Percentiles rank a stretch among this genome's conserved stretches.
Conservation (phyloP, 2,113 vertebrate species). For the Macaca mulatta region DNA sequence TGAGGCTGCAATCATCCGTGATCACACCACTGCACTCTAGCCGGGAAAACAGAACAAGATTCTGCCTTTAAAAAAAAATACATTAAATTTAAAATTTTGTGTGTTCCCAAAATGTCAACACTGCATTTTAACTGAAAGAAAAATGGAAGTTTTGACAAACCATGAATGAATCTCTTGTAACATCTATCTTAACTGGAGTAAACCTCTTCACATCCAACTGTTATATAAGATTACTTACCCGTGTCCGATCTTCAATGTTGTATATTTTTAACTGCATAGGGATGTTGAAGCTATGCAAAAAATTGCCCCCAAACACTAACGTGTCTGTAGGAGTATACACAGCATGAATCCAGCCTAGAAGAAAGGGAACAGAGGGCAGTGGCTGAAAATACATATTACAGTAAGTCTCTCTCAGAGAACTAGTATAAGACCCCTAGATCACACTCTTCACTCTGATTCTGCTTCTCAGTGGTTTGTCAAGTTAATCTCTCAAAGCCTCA, state of each 20-base stretch:
- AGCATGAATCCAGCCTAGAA: slow-evolving; percentile 97
- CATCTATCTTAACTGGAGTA: background rate
- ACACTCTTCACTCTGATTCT: background rate
- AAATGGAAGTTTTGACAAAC: background rate
- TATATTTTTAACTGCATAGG: slow-evolving; percentile 99
- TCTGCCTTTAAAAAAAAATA: too few species aligned
- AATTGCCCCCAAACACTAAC: slow-evolving; percentile 97
- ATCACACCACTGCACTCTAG: too few species aligned
- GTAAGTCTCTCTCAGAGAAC: background rate
- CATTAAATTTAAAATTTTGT: background rate
- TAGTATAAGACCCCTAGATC: background rate
- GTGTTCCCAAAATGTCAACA: background rate
- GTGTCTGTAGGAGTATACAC: slow-evolving; percentile 99
- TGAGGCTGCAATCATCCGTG: too few species aligned
- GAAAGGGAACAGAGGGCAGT: background rate
- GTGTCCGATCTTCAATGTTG: slow-evolving; percentile 96
- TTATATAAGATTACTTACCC: slow-evolving; percentile 85
- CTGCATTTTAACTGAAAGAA: background rate
- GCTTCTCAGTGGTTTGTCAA: background rate
- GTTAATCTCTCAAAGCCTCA: slow-evolving; percentile 28
- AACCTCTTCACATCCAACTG: background rate
- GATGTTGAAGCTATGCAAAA: slow-evolving; percentile 99
- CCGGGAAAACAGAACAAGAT: too few species aligned
- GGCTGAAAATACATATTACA: background rate
- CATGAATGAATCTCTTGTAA: background rate